Percentiles rank a stretch among this genome's conserved stretches.
phyloP scores from a whole-genome alignment of 2,113 vertebrate genomes.

The Tichodroma muraria region DNA sequence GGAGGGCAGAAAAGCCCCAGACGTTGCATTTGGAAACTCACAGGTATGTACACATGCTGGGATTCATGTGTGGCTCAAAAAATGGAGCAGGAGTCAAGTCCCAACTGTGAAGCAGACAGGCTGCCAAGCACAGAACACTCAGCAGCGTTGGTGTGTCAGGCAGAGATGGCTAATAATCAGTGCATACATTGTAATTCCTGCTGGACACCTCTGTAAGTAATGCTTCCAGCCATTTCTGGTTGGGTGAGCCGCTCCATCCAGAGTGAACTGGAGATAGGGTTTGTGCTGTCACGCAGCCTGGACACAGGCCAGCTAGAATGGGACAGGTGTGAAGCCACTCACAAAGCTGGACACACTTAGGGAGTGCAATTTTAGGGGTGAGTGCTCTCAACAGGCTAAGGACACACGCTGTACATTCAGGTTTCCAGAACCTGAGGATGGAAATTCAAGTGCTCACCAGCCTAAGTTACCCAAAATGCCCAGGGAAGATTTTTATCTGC shows the following conservation, averaged over 20 bases:
- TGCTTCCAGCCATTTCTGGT: background rate
- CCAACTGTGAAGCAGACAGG: rapidly evolving
- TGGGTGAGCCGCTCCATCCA: background rate
- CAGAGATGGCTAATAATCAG: background rate
- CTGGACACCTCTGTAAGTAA: background rate
- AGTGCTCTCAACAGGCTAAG: background rate
- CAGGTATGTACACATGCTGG: background rate
- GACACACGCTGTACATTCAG: background rate
- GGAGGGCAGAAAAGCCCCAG: background rate
- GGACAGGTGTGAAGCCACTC: background rate
- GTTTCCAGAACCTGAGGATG: background rate
- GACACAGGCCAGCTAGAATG: background rate
- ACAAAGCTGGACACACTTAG: background rate
- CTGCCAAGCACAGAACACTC: background rate
- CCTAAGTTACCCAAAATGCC: background rate
- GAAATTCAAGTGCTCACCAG: background rate
- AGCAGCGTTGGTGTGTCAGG: background rate
- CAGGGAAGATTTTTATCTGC: background rate
- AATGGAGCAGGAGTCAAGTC: background rate
- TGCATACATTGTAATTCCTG: background rate
- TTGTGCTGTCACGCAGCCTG: background rate
- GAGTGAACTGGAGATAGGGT: background rate
- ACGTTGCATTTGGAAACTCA: background rate
- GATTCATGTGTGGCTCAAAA: background rate
- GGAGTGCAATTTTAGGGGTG: background rate